Conservation (phyloP, 2,113 vertebrate genomes). For the Rhabdomys dilectus region DNA sequence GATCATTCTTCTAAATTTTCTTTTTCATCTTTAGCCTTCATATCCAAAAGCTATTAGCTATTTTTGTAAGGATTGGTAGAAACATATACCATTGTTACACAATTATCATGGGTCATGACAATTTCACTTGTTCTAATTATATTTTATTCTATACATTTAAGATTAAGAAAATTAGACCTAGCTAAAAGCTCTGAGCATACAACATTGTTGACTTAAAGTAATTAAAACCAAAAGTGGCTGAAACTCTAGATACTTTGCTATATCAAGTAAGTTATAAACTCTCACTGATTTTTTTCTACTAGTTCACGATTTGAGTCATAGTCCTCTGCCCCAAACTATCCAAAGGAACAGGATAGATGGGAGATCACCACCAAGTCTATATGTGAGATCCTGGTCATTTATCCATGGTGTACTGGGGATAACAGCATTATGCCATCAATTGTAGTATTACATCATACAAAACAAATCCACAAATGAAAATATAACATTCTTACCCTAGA, state of each 20-base stretch:
- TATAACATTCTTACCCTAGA: slow-evolving; percentile 72
- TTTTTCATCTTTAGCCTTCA: neutral
- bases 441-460: slow-evolving; percentile 75
- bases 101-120: neutral
- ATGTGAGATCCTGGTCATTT: slow-evolving; percentile 85
- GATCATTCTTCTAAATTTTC: neutral
- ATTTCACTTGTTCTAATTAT: slow-evolving; percentile 30
- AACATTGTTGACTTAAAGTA: slow-evolving; percentile 41
- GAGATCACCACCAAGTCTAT: neutral
- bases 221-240: slow-evolving; percentile 5
- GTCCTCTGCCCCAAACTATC: neutral
- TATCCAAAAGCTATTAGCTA: neutral
- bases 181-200: slow-evolving; percentile 7
- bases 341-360: neutral
- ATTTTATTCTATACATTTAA: slow-evolving; percentile 45
- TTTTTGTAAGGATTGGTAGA: neutral
- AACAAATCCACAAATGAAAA: slow-evolving; percentile 84
- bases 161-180: slow-evolving; percentile 45
- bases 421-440: slow-evolving; percentile 79
- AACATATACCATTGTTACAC: neutral
- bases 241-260: neutral
- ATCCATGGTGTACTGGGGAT: slow-evolving; percentile 84
- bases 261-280: neutral
- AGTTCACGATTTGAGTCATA: neutral
- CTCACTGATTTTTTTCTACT: neutral